Percentiles rank a stretch among this genome's conserved stretches.
phyloP scores from a whole-genome alignment of 2,113 vertebrate genomes.

The Xiphorhynchus elegans region DNA sequence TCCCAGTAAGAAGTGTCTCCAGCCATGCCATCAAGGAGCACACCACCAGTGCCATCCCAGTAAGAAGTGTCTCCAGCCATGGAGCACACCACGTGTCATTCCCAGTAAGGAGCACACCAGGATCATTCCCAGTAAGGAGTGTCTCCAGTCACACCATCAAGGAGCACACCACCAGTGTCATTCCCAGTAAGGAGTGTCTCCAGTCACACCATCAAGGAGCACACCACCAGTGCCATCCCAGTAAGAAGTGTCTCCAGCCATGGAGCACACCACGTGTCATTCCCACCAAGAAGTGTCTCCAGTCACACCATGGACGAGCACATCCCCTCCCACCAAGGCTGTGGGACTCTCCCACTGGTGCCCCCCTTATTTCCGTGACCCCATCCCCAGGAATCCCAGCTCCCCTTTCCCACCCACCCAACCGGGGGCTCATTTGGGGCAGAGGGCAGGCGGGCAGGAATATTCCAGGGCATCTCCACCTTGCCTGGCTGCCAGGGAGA shows the following conservation, averaged over 20 bases:
- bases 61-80: no score
- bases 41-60: no score
- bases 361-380: background rate
- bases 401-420: background rate
- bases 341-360: fast-evolving
- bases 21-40: no score
- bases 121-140: background rate
- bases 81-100: no score
- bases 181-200: no score
- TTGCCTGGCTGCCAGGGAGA: background rate
- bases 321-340: background rate
- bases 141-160: background rate
- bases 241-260: no score
- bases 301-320: no score
- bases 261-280: no score
- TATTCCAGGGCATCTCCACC: background rate
- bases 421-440: background rate
- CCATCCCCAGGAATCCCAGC: fast-evolving
- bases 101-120: no score
- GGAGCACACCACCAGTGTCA: background rate
- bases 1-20: no score
- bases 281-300: no score
- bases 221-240: fast-evolving
- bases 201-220: no score
- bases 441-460: background rate